phyloP scores from a whole-genome alignment of 2,113 vertebrate genomes.

The Triplophysa dalaica region DNA sequence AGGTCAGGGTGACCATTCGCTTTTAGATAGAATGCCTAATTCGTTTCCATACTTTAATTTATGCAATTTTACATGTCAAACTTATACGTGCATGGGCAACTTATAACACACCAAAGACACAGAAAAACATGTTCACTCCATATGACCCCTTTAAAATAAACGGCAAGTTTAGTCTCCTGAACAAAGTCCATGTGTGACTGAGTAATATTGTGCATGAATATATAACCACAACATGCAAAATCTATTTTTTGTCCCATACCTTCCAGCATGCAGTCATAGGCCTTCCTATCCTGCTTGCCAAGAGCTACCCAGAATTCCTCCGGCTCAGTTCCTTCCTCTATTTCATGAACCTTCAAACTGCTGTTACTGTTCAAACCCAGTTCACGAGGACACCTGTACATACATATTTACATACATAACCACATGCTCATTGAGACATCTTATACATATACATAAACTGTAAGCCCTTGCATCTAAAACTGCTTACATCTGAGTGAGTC shows the following conservation, averaged over 20 bases:
- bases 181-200: too few relatives aligned
- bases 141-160: too few relatives aligned
- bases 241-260: constrained; percentile 55
- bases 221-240: too few relatives aligned
- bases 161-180: too few relatives aligned
- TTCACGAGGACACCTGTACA: constrained; percentile 69
- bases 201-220: too few relatives aligned
- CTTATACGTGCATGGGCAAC: too few relatives aligned
- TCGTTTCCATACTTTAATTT: too few relatives aligned
- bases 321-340: constrained; percentile 76
- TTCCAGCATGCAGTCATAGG: constrained; percentile 81
- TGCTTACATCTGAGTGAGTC: constrained; percentile 66
- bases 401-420: neutral
- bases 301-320: constrained; percentile 68
- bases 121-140: too few relatives aligned
- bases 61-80: too few relatives aligned
- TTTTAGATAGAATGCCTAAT: too few relatives aligned
- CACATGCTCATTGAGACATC: neutral
- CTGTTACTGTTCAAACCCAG: constrained; percentile 67
- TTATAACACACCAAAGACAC: too few relatives aligned
- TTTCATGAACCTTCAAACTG: constrained; percentile 67
- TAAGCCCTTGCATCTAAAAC: neutral
- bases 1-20: too few relatives aligned
- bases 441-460: neutral
- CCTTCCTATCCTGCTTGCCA: constrained; percentile 69